Evolutionary conservation across 1,140 invertebrate genomes (phyloP), one percentile per base, ranked within the genome.

Genomic region (Pectinophora gossypiella): DNA sequence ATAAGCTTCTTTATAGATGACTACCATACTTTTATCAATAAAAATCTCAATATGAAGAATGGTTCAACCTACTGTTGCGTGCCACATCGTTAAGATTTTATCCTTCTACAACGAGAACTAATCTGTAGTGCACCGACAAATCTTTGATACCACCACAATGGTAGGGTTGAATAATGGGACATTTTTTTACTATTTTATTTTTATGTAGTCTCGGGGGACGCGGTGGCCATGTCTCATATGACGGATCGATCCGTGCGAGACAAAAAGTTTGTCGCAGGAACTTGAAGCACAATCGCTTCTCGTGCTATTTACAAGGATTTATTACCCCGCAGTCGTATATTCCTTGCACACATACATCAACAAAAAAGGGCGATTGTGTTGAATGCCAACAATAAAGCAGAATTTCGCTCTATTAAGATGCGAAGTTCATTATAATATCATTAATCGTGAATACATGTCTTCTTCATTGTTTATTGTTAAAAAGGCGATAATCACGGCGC

Each of bases 31-130:
- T 64, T 85, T 85, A 85, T 85, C 81, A 66, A 72, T 69, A 69
- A 65, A 72, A 73, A 85, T 85, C 78, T 83, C 67, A 51, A 61
- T 77, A 78, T 83, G 77, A 83, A 81, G 78, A 79, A 85, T 83
- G 64, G 52, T 51, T 56, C 58, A 71, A 72, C 75, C 69, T 72
- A 80, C 76, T 67, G 72, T 72, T 64, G 56, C 61, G 68, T 67
- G 74, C 67, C 68, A 77, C 75, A 62, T 83, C 81, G 73, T 85
- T 85, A 82, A 87, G 84, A 87, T 87, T 72, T 81, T 85, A 81
- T 85, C 79, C 79, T 35, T 40, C 63, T 66, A 68, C 70, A 63
- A 67, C 68, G 64, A 69, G 69, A 68, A 82, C 72, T 85, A 86
- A 86, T 86, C 83, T 86, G 72, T 76, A 70, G 64, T 64, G n/a